phyloP scores from a whole-genome alignment of 2,113 vertebrate genomes.

The Dipodomys stephensi region DNA sequence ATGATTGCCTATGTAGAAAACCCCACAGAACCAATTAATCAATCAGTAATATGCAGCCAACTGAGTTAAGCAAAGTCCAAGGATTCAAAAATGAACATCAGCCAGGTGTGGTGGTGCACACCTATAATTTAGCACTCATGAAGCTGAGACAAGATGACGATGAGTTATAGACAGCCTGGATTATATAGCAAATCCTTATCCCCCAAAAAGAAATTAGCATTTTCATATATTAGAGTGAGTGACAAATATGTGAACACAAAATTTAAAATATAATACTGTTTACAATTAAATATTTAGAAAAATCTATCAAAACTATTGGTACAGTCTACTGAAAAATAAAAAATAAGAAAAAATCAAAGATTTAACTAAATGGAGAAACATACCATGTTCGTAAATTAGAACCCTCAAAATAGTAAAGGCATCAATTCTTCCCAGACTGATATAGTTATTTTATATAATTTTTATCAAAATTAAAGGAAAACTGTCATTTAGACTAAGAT shows the following conservation, averaged over 20 bases:
- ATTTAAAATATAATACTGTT: constrained; percentile 21
- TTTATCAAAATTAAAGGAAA: neutral
- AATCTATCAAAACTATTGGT: neutral
- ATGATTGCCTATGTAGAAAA: neutral
- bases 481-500: neutral
- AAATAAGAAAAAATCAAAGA: neutral
- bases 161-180: neutral
- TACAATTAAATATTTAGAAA: constrained; percentile 47
- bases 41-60: neutral
- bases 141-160: neutral
- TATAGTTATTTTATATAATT: neutral
- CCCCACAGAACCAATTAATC: neutral
- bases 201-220: neutral
- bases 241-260: neutral
- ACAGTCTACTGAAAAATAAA: neutral
- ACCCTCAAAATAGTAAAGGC: neutral
- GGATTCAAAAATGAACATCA: neutral
- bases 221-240: neutral
- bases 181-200: neutral
- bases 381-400: neutral
- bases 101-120: too few relatives aligned
- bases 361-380: neutral
- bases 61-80: neutral
- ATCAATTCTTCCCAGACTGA: neutral
- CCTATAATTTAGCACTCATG: neutral